These are phyloP conservation scores for Parazoanthus atlanticus DNA, from an alignment of 92 coral and sea anemone genomes.

Conservation along the genomic window DNA sequence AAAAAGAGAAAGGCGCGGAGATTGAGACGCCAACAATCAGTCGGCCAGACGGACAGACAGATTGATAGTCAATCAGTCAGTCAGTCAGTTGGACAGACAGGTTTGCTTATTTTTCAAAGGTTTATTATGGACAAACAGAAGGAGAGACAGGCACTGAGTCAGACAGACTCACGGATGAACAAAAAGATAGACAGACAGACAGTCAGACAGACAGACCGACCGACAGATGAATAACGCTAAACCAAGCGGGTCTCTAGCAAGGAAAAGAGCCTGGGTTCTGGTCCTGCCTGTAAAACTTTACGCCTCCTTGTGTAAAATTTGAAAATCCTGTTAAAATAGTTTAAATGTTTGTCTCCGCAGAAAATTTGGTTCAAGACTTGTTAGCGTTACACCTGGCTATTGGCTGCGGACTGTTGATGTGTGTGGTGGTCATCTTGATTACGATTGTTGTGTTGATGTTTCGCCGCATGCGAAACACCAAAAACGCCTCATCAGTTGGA, in stretches of 20 bases:
- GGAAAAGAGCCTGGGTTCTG: too few relatives aligned
- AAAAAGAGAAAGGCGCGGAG: too few relatives aligned
- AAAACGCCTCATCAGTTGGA: neutral
- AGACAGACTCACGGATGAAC: neutral
- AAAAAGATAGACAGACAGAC: neutral
- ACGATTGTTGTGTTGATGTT: slow-evolving; percentile 6
- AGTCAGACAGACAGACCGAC: neutral
- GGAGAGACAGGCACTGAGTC: neutral
- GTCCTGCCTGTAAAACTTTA: too few relatives aligned
- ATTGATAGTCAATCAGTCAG: neutral
- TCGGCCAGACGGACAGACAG: neutral
- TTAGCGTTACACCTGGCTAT: neutral
- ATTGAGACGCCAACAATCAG: too few relatives aligned
- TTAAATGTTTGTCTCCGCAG: neutral
- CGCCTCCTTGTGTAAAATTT: neutral
- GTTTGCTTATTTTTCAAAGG: neutral
- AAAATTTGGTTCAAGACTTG: neutral
- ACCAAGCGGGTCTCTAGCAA: too few relatives aligned
- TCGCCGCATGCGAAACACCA: neutral
- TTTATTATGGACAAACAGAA: neutral
- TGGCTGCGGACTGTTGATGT: neutral
- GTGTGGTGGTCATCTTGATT: neutral
- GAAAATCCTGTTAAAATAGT: neutral
- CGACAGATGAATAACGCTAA: neutral
- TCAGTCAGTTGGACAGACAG: neutral